phyloP scores from a whole-genome alignment of 2,888 invertebrate genomes.

The Podotricha telesiphe region DNA sequence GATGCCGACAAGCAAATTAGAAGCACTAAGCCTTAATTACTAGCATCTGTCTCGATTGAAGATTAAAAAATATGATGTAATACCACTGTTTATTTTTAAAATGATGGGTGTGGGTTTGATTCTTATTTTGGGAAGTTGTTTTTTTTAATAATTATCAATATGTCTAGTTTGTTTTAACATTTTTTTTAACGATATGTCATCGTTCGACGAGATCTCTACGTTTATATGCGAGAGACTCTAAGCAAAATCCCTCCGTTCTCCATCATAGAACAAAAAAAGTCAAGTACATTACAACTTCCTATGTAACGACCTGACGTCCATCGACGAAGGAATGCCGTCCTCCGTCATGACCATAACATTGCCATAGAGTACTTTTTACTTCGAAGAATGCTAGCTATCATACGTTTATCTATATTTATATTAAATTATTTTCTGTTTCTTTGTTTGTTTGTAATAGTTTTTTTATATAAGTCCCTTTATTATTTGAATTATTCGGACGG shows the following conservation, averaged over 20 bases:
- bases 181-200: no score
- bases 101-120: background rate
- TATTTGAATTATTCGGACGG: no score
- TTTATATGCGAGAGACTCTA: no score
- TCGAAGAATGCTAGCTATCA: slow-evolving; percentile 1
- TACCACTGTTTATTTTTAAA: background rate
- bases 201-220: no score
- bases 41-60: slow-evolving; percentile 1
- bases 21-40: slow-evolving; percentile 20
- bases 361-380: slow-evolving; percentile 1
- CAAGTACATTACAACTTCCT: slow-evolving; percentile 2
- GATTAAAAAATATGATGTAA: slow-evolving; percentile 6
- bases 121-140: no score
- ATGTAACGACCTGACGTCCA: background rate
- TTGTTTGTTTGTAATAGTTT: background rate
- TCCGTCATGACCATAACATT: slow-evolving; percentile 6
- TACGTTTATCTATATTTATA: background rate
- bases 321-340: slow-evolving; percentile 10
- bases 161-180: no score
- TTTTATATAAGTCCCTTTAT: no score
- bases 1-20: slow-evolving; percentile 24
- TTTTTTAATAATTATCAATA: no score
- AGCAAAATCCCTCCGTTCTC: no score
- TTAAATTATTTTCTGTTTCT: background rate
- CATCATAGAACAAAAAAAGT: background rate